Conservation (phyloP, 92 coral and sea anemone genomes). For the Umimayanthus chanpuru region DNA sequence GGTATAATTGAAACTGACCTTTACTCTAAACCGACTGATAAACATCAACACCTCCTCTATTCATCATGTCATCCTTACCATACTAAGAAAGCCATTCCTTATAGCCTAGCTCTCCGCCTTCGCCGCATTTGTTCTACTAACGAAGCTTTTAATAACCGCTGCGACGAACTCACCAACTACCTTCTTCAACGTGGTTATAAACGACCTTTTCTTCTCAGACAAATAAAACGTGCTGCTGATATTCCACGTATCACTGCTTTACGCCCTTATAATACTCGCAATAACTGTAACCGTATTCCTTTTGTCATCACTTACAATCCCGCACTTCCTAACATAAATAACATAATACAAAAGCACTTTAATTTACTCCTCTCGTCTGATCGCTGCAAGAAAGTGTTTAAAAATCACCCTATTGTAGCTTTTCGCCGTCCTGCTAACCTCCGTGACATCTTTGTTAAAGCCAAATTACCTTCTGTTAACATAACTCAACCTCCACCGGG, state of each 20-base stretch:
- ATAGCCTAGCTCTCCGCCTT: background rate
- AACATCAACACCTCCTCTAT: slow-evolving; percentile 8
- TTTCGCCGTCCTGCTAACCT: slow-evolving; percentile 16
- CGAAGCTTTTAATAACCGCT: background rate
- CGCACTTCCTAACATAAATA: background rate
- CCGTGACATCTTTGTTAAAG: slow-evolving; percentile 14
- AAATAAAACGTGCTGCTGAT: background rate
- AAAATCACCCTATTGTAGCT: slow-evolving; percentile 13
- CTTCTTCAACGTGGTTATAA: slow-evolving; percentile 3
- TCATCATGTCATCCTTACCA: slow-evolving; percentile 1
- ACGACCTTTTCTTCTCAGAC: background rate
- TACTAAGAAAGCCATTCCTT: background rate
- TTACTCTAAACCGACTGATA: slow-evolving; percentile 35
- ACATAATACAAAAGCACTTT: background rate
- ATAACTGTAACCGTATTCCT: background rate
- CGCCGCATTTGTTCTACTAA: slow-evolving; percentile 6
- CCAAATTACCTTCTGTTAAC: background rate
- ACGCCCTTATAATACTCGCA: background rate
- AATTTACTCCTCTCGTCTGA: background rate
- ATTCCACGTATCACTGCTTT: background rate
- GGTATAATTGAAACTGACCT: slow-evolving; percentile 30
- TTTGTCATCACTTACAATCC: slow-evolving; percentile 2
- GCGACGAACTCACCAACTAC: slow-evolving; percentile 1
- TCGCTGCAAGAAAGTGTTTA: background rate
- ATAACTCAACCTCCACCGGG: slow-evolving; percentile 2